Conservation (phyloP, 2,888 invertebrate species). For the Melolontha melolontha region DNA sequence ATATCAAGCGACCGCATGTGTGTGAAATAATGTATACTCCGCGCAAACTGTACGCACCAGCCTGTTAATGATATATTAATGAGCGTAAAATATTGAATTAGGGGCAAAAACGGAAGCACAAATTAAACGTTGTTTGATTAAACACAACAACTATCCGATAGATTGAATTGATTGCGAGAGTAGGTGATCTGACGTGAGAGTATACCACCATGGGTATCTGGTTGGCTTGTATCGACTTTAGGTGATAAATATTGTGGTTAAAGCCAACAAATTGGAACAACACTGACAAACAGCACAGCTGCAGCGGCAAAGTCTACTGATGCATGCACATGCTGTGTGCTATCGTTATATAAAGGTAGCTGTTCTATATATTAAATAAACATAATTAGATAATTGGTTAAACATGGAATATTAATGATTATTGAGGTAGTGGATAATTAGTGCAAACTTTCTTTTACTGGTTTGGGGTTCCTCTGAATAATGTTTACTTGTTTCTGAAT, state of each 20-base stretch:
- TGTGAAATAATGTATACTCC: neutral
- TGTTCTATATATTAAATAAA: constrained; percentile 2
- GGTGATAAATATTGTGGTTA: constrained; percentile 18
- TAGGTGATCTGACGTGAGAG: neutral
- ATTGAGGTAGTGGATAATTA: constrained; percentile 15
- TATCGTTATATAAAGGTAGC: neutral
- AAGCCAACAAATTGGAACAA: constrained; percentile 16
- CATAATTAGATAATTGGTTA: constrained; percentile 16
- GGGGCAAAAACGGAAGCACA: constrained; percentile 10
- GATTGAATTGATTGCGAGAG: constrained; percentile 7
- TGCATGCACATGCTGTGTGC: neutral
- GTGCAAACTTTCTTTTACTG: neutral
- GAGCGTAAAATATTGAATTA: constrained; percentile 13
- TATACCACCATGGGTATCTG: neutral
- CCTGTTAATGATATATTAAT: constrained; percentile 16
- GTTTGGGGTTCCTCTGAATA: neutral
- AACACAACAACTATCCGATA: constrained; percentile 15
- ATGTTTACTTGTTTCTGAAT: too few relatives aligned
- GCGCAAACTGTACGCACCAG: neutral
- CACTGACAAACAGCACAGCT: neutral
- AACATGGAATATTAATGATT: constrained; percentile 7
- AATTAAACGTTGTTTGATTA: constrained; percentile 19
- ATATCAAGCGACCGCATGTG: neutral
- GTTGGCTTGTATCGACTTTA: neutral
- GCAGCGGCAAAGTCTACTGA: neutral